phyloP scores from a whole-genome alignment of 2,888 invertebrate species.

The Drosophila siamana region DNA sequence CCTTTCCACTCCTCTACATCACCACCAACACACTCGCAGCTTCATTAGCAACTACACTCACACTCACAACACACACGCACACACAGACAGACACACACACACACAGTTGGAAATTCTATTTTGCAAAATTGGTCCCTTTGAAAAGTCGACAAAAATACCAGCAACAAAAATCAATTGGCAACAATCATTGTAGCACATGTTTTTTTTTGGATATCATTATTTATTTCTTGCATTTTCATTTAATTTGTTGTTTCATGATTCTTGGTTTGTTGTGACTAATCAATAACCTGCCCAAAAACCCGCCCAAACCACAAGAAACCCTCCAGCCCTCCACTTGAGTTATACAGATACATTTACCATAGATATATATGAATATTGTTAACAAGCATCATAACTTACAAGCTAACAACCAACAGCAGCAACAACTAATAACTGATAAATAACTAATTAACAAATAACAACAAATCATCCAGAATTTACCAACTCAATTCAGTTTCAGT shows the following conservation, averaged over 20 bases:
- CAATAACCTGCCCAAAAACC: not conserved
- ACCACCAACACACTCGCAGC: constrained; percentile 3
- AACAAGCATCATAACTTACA: not conserved
- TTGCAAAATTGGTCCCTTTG: not conserved
- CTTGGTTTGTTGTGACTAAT: not conserved
- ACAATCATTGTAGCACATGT: constrained; percentile 21
- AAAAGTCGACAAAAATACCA: not conserved
- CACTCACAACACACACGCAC: too few relatives aligned
- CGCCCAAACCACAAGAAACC: not conserved
- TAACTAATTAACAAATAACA: not conserved
- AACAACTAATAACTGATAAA: constrained; percentile 3
- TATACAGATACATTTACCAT: too few relatives aligned
- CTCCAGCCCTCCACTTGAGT: not conserved
- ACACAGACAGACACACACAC: constrained; percentile 14
- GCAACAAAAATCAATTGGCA: constrained; percentile 24
- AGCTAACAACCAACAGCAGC: constrained; percentile 1
- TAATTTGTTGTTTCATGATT: not conserved
- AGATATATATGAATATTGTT: too few relatives aligned
- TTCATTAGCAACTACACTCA: constrained; percentile 20
- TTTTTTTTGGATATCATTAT: constrained; percentile 1
- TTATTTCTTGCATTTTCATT: not conserved
- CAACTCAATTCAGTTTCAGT: not conserved
- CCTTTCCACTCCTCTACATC: not conserved
- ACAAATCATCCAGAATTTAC: not conserved
- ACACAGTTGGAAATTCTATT: constrained; percentile 4